These are phyloP conservation scores for Hydractinia echinata DNA, from an alignment of 30 jellyfish, hydroid and myxozoan genomes.

Conservation along the genomic window DNA sequence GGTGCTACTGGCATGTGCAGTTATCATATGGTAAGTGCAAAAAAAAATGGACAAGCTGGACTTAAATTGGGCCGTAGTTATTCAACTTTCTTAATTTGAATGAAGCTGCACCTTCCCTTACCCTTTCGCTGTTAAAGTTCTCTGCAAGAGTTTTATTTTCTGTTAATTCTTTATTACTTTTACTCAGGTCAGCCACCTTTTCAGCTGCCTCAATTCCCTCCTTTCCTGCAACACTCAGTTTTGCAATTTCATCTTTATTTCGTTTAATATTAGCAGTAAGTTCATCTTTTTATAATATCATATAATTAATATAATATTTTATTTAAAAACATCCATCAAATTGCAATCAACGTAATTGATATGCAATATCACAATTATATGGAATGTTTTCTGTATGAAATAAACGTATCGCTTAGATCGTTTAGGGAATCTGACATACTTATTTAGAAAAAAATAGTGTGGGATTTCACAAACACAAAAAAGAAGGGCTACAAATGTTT, in stretches of 20 bases:
- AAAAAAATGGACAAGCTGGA: too few relatives aligned
- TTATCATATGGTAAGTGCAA: too few relatives aligned
- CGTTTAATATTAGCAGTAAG: slow-evolving; percentile 42
- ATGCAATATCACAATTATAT: too few relatives aligned
- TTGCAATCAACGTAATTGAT: too few relatives aligned
- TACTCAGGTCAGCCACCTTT: slow-evolving; percentile 69
- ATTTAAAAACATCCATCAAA: too few relatives aligned
- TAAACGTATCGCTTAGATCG: too few relatives aligned
- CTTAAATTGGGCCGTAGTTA: too few relatives aligned
- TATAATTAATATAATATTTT: too few relatives aligned
- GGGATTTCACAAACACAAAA: background rate
- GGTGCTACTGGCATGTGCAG: background rate
- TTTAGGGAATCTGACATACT: too few relatives aligned
- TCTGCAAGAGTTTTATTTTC: slow-evolving; percentile 71
- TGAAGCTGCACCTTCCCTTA: slow-evolving; percentile 5
- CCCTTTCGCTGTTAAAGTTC: slow-evolving; percentile 95
- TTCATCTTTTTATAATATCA: slow-evolving; percentile 12
- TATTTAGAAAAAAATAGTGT: background rate
- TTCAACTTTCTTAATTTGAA: background rate
- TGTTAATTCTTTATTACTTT: slow-evolving; percentile 31
- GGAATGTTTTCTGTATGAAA: too few relatives aligned
- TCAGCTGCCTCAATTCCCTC: slow-evolving; percentile 96
- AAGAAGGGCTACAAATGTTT: background rate
- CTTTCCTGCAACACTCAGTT: slow-evolving; percentile 90
- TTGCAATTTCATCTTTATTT: slow-evolving; percentile 71